Evolutionary conservation across 2,888 invertebrate genomes (phyloP).

Genomic region (Pheosia gnoma): DNA sequence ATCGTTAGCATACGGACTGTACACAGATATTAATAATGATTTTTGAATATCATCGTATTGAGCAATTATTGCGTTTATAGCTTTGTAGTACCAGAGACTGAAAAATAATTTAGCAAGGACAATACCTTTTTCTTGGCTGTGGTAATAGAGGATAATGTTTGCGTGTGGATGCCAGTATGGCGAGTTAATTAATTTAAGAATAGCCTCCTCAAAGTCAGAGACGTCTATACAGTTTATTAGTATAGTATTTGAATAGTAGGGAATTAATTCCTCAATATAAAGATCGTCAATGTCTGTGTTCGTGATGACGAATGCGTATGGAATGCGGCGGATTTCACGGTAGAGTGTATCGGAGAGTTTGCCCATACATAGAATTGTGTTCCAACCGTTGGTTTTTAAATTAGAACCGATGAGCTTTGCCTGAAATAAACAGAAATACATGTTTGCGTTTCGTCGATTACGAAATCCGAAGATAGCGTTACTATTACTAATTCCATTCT

Average conservation of each 20-base stretch:
- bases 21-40: conserved; percentile 47
- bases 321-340: conserved; percentile 40
- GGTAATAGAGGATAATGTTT: conserved; percentile 59
- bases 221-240: conserved; percentile 53
- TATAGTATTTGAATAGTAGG: conserved; percentile 56
- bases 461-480: too few relatives aligned
- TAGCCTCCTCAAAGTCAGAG: conserved; percentile 54
- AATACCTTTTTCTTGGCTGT: conserved; percentile 35
- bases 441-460: too few relatives aligned
- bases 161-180: conserved; percentile 67
- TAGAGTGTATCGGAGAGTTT: conserved; percentile 58
- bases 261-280: conserved; percentile 52
- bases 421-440: conserved; percentile 46
- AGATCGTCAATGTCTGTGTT: conserved; percentile 48
- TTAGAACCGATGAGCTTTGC: conserved; percentile 51
- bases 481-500: too few relatives aligned
- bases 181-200: conserved; percentile 46
- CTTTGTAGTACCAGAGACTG: conserved; percentile 64
- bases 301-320: conserved; percentile 48
- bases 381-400: conserved; percentile 62
- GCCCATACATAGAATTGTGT: conserved; percentile 59
- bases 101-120: conserved; percentile 59
- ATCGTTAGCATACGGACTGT: conserved; percentile 57
- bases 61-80: conserved; percentile 55
- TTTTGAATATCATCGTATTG: conserved; percentile 50